Evolutionary conservation across 1,140 invertebrate species (phyloP).

Genomic region (Pomacea maculata): DNA sequence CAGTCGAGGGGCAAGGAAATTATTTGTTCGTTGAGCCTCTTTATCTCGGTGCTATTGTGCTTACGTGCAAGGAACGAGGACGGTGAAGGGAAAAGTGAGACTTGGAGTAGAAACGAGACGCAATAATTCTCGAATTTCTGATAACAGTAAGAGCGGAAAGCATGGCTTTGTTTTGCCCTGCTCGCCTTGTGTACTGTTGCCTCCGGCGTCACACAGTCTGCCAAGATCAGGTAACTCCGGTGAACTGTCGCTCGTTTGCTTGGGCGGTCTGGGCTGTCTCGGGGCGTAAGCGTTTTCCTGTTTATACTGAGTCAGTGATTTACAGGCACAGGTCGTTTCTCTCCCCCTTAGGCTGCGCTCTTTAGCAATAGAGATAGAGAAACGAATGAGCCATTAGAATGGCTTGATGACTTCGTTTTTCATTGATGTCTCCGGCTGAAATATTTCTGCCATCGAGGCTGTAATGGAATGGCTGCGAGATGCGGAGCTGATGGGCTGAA

Average conservation of each 20-base stretch:
- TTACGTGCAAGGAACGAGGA: not conserved
- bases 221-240: constrained; percentile 17
- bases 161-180: constrained; percentile 1
- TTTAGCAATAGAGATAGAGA: constrained; percentile 2
- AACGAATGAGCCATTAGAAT: constrained; percentile 13
- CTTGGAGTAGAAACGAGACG: constrained; percentile 6
- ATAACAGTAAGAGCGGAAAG: not conserved
- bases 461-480: not conserved
- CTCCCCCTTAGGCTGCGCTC: constrained; percentile 1
- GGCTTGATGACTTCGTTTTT: constrained; percentile 11
- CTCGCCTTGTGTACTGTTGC: not conserved
- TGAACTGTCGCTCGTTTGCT: constrained; percentile 13
- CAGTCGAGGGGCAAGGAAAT: constrained; percentile 3
- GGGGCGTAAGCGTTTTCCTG: not conserved
- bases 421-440: constrained; percentile 8
- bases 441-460: not conserved
- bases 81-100: not conserved
- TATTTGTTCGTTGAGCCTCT: constrained; percentile 1
- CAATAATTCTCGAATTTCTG: constrained; percentile 17
- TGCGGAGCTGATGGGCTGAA: not conserved
- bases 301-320: constrained; percentile 6
- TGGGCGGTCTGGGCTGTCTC: constrained; percentile 8
- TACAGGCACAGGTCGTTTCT: constrained; percentile 9
- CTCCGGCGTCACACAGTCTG: constrained; percentile 19
- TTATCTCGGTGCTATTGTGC: constrained; percentile 11